Base-by-base conservation (phyloP, 2,797 vertebrate species). In the Pangasius sanitwongsei region DNA sequence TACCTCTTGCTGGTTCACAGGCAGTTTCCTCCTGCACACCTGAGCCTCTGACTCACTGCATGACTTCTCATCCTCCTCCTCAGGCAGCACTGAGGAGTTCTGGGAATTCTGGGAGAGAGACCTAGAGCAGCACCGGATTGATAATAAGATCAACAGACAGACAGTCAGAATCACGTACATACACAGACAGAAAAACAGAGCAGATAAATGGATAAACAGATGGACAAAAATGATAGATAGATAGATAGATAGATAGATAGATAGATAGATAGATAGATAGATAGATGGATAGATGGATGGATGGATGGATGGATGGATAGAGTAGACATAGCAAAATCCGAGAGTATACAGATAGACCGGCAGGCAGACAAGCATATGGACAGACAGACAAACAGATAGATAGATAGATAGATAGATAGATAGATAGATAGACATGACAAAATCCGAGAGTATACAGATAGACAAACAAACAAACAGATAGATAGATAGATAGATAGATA, bases 51-150 rank as follows among this genome's bases (percentile, higher is more conserved):
- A 97, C 90, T 99, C 98, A 0, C 97, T 98, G 93, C 97, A 97
- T 0, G 98, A 97, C 92, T 95, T 98, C 93, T 98, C 98, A 0
- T 98, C 97, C 0, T 98, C 97, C 91, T 99, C 98, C 90, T 98
- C 98, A 0, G 95, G 97, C 90, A 99, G 95, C 93, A 98, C 96
- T 2, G 98, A 99, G 59, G 98, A 99, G 94, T 97, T 98, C 95
- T 98, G 98, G 65, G 98, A 99, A 94, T 97, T 98, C 95, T 98
- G 98, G 8, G 98, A 99, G 90, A 97, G 50, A 0, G 98, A 98
- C 93, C 98, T 99, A 90, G 5, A 87, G 70, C 63, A 78, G 82
- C 65, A 37, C 34, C 78, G 72, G 70, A 89, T 83, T 78, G 28
- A 18, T n/a, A 55, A 31, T 20, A 18, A 44, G 55, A 77, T 20